Percentiles rank a stretch among this genome's conserved stretches.
These are phyloP conservation scores for Synanthedon tipuliformis DNA, from an alignment of 2,888 invertebrate species.

Conservation along the genomic window DNA sequence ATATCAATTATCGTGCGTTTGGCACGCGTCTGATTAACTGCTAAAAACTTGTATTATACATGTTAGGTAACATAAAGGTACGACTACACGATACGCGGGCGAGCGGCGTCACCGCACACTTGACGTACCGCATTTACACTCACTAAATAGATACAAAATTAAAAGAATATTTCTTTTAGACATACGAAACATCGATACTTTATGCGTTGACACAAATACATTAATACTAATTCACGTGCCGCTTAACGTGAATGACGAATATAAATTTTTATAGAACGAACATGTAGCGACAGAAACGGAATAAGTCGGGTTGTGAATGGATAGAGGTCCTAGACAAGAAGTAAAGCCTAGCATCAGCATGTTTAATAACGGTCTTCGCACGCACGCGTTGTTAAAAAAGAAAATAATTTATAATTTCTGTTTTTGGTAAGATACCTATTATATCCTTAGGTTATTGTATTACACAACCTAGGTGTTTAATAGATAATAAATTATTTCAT, in stretches of 20 bases:
- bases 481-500: too few relatives aligned
- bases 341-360: too few relatives aligned
- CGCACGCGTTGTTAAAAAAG: too few relatives aligned
- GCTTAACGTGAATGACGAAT: constrained; percentile 27
- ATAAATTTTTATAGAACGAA: constrained; percentile 5
- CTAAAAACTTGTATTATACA: constrained; percentile 45
- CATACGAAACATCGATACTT: constrained; percentile 62
- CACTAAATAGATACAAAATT: constrained; percentile 57
- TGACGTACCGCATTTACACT: neutral
- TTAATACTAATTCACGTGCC: constrained; percentile 42
- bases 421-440: too few relatives aligned
- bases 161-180: constrained; percentile 70
- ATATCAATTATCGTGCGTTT: constrained; percentile 65
- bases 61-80: constrained; percentile 23
- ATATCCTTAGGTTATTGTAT: too few relatives aligned
- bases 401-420: too few relatives aligned
- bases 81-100: neutral
- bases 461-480: too few relatives aligned
- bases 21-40: constrained; percentile 46
- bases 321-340: constrained; percentile 5
- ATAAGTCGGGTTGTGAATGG: constrained; percentile 6
- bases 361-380: too few relatives aligned
- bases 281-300: constrained; percentile 4
- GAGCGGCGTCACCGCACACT: neutral
- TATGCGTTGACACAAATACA: constrained; percentile 54